Evolutionary conservation across 2,888 invertebrate species (phyloP).

Genomic region (Sesia bembeciformis): DNA sequence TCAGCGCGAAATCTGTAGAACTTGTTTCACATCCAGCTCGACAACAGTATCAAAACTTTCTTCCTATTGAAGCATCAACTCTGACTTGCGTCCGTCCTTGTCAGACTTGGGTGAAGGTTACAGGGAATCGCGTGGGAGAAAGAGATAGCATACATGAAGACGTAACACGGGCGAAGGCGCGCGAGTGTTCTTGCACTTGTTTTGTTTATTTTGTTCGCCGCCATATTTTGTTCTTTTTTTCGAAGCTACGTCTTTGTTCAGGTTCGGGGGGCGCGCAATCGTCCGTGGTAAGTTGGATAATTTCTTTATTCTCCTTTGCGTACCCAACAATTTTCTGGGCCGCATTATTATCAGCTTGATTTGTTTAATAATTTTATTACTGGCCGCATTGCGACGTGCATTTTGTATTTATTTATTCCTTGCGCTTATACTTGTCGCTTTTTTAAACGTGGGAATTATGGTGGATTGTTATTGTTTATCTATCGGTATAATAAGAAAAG

Average conservation of each 20-base stretch:
- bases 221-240: constrained; percentile 46
- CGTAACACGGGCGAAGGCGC: constrained; percentile 69
- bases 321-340: constrained; percentile 70
- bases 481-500: not conserved
- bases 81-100: constrained; percentile 34
- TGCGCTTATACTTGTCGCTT: constrained; percentile 1
- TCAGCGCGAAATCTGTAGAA: constrained; percentile 69
- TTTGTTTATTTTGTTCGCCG: constrained; percentile 65
- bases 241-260: constrained; percentile 69
- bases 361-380: constrained; percentile 75
- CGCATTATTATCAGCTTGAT: constrained; percentile 70
- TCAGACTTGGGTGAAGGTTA: constrained; percentile 24
- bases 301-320: constrained; percentile 66
- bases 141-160: constrained; percentile 65
- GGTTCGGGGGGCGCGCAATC: constrained; percentile 51
- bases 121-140: constrained; percentile 37
- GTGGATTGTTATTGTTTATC: not conserved
- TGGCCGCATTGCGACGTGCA: constrained; percentile 41
- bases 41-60: constrained; percentile 62
- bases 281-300: constrained; percentile 66
- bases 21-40: constrained; percentile 59
- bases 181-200: constrained; percentile 71
- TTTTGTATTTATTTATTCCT: constrained; percentile 38
- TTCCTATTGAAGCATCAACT: constrained; percentile 52
- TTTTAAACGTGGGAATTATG: constrained; percentile 14